Percentiles rank a stretch among this genome's conserved stretches.
phyloP scores from a whole-genome alignment of 1,140 invertebrate genomes.

The Caenorhabditis tropicalis region DNA sequence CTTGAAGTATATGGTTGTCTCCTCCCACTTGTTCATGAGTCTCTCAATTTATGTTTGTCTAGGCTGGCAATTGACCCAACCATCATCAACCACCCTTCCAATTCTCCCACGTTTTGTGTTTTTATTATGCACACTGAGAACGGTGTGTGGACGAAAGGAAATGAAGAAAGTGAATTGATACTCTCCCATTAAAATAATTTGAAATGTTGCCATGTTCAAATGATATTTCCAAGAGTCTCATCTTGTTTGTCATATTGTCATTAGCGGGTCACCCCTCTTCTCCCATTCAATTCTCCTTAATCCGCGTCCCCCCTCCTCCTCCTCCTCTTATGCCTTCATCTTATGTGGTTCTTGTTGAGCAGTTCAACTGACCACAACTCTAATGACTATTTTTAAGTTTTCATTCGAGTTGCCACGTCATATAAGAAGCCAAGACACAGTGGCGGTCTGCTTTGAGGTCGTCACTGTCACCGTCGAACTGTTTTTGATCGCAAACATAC shows the following conservation, averaged over 20 bases:
- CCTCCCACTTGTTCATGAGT: background rate
- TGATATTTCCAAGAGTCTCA: conserved; percentile 7
- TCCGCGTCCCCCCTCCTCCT: background rate
- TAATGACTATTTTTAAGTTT: background rate
- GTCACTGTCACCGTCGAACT: conserved; percentile 44
- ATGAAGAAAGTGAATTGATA: too few species aligned
- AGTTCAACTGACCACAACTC: background rate
- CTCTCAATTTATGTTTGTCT: conserved; percentile 32
- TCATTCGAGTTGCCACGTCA: conserved; percentile 8
- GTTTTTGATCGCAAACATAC: conserved; percentile 45
- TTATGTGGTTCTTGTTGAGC: background rate
- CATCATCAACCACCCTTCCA: background rate
- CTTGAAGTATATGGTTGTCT: conserved; percentile 20
- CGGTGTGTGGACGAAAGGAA: background rate
- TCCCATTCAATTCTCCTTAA: conserved; percentile 26
- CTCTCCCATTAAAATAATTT: too few species aligned
- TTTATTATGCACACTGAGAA: background rate
- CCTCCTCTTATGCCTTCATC: background rate
- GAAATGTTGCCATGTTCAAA: conserved; percentile 6
- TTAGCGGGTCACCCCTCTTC: conserved; percentile 1
- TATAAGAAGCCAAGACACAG: conserved; percentile 32
- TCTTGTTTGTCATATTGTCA: conserved; percentile 38
- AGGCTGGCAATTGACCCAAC: conserved; percentile 16
- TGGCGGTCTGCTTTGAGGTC: conserved; percentile 42
- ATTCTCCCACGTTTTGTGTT: background rate